Base-by-base conservation (phyloP, 2,888 invertebrate species). In the Acleris sparsana region DNA sequence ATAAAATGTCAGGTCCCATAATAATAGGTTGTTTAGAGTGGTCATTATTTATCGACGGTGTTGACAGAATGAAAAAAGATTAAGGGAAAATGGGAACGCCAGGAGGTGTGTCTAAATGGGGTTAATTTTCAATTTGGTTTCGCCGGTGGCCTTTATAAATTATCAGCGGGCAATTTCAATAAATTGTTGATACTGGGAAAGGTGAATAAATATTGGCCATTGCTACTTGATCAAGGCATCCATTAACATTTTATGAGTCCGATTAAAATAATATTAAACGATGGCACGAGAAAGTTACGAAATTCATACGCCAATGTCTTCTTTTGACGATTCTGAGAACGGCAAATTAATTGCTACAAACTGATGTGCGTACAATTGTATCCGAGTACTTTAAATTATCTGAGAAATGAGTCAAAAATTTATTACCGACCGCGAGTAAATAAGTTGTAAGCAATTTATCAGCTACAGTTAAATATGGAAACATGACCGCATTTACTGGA, bases 71-170 rank as follows among this genome's bases (percentile, higher is more conserved):
- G 74, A 79, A 83, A 86, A 87, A 86, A 82, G 75, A 80, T 75
- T 74, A 72, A 76, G 70, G 75, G 80, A 84, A 84, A 83, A 82
- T 78, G 74, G 75, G 80, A 84, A 77, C 87, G 84, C 85, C 87
- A 84, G 84, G 85, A 87, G 89, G 87, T 82, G 88, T 86, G 83
- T 83, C 85, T 84, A 84, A 87, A 86, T 81, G 85, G 87, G 88
- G 89, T 88, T 89, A 90, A 92, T 90, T 90, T 92, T 91, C 89
- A 92, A 92, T 92, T 86, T 86, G 77, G 79, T 81, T 83, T 83
- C 86, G 83, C 85, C 80, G 89, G 89, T 91, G 89, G 90, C 83
- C 86, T 82, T 84, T 83, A 85, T 86, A 86, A 86, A 88, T 88
- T 84, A 87, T 81, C 74, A 74, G 74, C 65, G 71, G 65, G 72